A percentile compares a stretch with the other conserved stretches of the same genome.
These are phyloP conservation scores for Sciurus niger DNA, from an alignment of 2,113 vertebrate genomes.

Conservation along the genomic window DNA sequence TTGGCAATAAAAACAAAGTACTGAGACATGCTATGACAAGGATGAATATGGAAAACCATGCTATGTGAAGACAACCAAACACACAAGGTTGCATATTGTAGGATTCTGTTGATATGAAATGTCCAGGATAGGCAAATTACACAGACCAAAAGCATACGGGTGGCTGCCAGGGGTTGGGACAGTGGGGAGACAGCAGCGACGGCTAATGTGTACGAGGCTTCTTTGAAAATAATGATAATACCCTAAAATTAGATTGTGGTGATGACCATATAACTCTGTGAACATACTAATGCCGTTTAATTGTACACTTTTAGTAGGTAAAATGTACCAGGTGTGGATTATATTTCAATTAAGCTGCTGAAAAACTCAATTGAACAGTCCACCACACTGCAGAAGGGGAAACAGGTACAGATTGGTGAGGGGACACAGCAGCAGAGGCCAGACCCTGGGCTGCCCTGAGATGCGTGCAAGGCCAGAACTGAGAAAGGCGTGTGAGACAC, in stretches of 20 bases:
- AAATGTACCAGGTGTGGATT: background rate
- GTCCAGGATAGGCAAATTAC: background rate
- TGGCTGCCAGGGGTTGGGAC: background rate
- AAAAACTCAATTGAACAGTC: background rate
- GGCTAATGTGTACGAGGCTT: background rate
- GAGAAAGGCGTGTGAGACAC: background rate
- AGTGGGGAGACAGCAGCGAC: background rate
- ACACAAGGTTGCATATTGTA: background rate
- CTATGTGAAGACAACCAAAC: constrained; percentile 49
- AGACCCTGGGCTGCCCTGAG: background rate
- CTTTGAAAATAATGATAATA: background rate
- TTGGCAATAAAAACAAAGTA: constrained; percentile 30
- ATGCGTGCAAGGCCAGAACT: fast-evolving
- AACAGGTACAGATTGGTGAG: no score
- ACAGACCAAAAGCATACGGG: constrained; percentile 16
- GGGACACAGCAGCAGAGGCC: background rate
- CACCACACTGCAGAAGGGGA: background rate
- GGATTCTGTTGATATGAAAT: background rate
- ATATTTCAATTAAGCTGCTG: constrained; percentile 13
- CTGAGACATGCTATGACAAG: background rate
- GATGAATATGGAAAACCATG: background rate
- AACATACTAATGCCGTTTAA: background rate
- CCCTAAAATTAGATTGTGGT: constrained; percentile 10
- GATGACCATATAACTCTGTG: background rate
- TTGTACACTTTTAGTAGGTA: background rate